A percentile compares a stretch with the other conserved stretches of the same genome.
Evolutionary conservation across 2,888 invertebrate species (phyloP).

Genomic region (Brenthis ino): DNA sequence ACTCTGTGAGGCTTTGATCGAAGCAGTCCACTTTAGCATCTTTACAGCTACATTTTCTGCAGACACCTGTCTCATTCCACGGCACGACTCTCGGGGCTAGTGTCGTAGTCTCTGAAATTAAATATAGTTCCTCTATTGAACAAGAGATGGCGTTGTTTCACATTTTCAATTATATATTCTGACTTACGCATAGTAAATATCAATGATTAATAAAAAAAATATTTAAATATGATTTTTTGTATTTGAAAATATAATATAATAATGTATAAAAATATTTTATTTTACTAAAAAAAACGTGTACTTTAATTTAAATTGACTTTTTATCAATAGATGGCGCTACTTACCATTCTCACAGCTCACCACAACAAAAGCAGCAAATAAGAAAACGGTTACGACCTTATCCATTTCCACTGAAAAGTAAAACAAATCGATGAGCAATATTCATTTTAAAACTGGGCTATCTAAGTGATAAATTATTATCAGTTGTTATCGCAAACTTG

Average conservation of each 20-base stretch:
- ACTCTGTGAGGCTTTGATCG: conserved; percentile 67
- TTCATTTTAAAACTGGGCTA: conserved; percentile 22
- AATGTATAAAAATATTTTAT: not conserved
- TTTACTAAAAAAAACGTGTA: not conserved
- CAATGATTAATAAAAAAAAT: no score
- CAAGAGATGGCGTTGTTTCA: conserved; percentile 49
- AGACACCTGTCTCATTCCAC: conserved; percentile 67
- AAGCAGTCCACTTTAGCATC: conserved; percentile 80
- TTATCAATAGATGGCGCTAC: conserved; percentile 19
- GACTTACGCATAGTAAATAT: no score
- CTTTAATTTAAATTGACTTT: not conserved
- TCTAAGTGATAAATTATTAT: conserved; percentile 6
- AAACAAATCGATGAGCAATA: conserved; percentile 18
- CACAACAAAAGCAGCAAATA: conserved; percentile 8
- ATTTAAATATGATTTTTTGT: no score
- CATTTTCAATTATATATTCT: not conserved
- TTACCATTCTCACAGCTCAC: conserved; percentile 31
- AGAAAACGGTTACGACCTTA: conserved; percentile 18
- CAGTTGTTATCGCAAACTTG: not conserved
- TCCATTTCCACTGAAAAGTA: conserved; percentile 37
- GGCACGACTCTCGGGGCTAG: conserved; percentile 41
- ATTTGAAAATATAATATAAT: no score
- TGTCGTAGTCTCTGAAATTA: conserved; percentile 38
- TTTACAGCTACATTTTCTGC: conserved; percentile 79
- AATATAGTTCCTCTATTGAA: conserved; percentile 47